Conservation (phyloP, 30 jellyfish, hydroid and myxozoan species). For the Rhopilema esculentum region DNA sequence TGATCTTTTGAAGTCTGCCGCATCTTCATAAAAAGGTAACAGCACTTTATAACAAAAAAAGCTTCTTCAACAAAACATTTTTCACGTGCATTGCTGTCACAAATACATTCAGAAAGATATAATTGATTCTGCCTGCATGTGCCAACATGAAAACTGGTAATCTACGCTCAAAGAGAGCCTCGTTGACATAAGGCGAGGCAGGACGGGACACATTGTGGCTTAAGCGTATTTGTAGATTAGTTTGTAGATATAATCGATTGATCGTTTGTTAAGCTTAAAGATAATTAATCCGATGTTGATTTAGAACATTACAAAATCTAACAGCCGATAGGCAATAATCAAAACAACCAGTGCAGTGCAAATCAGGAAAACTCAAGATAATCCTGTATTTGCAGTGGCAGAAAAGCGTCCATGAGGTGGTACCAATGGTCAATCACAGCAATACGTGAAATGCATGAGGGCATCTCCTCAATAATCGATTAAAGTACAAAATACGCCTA, state of each 20-base stretch:
- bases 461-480: neutral
- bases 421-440: neutral
- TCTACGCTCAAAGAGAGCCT: neutral
- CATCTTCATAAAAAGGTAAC: neutral
- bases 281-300: conserved; percentile 15
- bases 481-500: neutral
- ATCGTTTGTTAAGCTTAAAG: neutral
- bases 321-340: neutral
- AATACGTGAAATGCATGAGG: neutral
- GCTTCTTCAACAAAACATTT: neutral
- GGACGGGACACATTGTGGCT: conserved; percentile 34
- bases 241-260: neutral
- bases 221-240: neutral
- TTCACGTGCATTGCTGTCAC: neutral
- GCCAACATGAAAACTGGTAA: neutral
- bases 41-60: neutral
- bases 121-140: neutral
- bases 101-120: neutral
- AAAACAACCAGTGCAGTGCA: neutral
- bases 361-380: neutral
- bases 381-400: neutral
- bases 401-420: neutral
- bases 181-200: neutral
- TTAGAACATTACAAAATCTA: neutral
- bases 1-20: neutral